phyloP scores from a whole-genome alignment of 1,140 invertebrate genomes.

The Colletes latitarsis region DNA sequence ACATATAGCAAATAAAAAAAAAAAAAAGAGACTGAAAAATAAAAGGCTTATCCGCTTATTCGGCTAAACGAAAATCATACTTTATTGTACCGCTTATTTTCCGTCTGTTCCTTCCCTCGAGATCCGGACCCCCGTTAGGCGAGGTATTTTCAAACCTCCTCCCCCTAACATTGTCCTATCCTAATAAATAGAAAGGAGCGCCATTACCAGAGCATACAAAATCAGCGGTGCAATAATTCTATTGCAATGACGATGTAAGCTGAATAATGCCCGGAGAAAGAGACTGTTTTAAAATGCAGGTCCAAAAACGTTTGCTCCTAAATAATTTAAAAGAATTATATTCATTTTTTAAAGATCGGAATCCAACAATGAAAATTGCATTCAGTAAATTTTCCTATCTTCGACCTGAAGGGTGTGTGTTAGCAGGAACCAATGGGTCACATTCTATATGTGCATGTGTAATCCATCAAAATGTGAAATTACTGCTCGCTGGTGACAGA shows the following conservation, averaged over 20 bases:
- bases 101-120: too few species aligned
- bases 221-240: constrained; percentile 1
- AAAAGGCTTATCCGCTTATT: too few species aligned
- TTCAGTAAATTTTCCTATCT: constrained; percentile 29
- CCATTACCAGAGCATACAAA: too few species aligned
- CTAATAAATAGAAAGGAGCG: too few species aligned
- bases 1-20: too few species aligned
- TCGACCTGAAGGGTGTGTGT: constrained; percentile 9
- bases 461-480: constrained; percentile 13
- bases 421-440: constrained; percentile 1
- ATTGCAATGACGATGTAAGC: not conserved
- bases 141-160: too few species aligned
- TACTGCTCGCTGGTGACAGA: constrained; percentile 5
- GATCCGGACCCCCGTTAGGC: too few species aligned
- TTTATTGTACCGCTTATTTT: too few species aligned
- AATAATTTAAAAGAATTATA: constrained; percentile 13
- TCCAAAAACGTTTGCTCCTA: constrained; percentile 15
- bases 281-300: not conserved
- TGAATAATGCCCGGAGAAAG: constrained; percentile 18
- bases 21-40: too few species aligned
- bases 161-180: too few species aligned
- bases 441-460: constrained; percentile 21
- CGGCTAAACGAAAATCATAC: too few species aligned
- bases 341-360: not conserved
- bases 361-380: not conserved